Conservation (phyloP, 2,888 invertebrate genomes). For the Neoitamus cyanurus region DNA sequence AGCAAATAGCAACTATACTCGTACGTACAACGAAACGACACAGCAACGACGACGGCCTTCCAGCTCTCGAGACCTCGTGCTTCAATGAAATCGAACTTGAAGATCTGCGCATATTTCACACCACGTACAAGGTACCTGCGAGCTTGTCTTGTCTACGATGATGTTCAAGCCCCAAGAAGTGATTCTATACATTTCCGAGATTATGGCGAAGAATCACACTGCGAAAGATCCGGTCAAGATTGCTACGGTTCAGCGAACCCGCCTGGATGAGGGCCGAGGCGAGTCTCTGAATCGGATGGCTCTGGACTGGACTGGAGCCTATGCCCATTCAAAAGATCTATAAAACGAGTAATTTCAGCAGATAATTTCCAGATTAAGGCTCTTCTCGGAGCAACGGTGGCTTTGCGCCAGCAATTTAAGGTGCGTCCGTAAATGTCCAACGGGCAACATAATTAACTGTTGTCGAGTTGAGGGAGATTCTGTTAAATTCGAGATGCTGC, state of each 20-base stretch:
- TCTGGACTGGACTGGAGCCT: background rate
- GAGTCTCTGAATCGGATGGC: background rate
- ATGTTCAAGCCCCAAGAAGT: background rate
- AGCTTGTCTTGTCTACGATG: background rate
- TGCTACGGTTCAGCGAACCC: constrained; percentile 22
- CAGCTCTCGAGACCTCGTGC: background rate
- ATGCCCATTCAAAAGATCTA: constrained; percentile 11
- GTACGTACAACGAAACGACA: background rate
- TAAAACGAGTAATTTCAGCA: constrained; percentile 8
- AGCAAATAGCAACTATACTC: background rate
- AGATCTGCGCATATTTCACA: background rate
- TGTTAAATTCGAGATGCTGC: background rate
- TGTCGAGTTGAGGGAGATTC: background rate
- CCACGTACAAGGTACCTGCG: background rate
- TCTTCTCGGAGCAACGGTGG: background rate
- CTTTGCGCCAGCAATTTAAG: background rate
- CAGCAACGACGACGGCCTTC: background rate
- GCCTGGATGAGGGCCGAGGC: background rate
- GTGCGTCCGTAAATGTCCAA: background rate
- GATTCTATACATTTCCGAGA: constrained; percentile 8
- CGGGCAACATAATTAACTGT: background rate
- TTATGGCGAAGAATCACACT: constrained; percentile 10
- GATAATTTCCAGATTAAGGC: background rate
- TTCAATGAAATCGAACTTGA: constrained; percentile 32
- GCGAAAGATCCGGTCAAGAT: constrained; percentile 6